Evolutionary conservation across 2,797 vertebrate species (phyloP), one percentile per base, ranked within the genome.

Genomic region (Cephalopachus bancanus): DNA sequence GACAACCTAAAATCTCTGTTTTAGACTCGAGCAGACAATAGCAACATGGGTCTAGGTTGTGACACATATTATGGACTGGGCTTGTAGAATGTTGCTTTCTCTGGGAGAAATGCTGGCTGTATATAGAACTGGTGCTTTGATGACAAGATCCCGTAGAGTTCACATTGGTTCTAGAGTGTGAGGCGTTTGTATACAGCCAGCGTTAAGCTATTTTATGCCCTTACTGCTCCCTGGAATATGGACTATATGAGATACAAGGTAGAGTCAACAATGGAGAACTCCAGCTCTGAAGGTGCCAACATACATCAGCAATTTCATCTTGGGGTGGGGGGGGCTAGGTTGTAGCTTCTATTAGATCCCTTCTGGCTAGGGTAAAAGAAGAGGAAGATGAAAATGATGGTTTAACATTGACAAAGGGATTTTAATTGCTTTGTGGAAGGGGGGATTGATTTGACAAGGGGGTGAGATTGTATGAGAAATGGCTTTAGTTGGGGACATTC

Each of bases 1-100:
- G 76, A 83, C 71, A 87, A 88, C 20, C 37, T 57, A 83, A 69
- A 59, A 89, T 89, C 89, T 95, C 92, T 65, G 71, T 64, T 53
- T 10, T 30, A 28, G 20, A 71, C 65, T 74, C 2, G 0, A 60
- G 62, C 74, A 26, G 59, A 84, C 24, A 69, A 55, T 2, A 74
- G 53, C 33, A 12, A 24, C 20, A 4, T 0, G n/a, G 74, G 51
- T 75, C 55, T 53, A 78, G 76, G 24, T 7, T 14, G n/a, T 74
- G 89, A 20, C 64, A 62, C 3, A 10, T 19, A 72, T 17, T 22
- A 79, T 1, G 33, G 8, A 16, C 0, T n/a, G 7, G 53, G 62
- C 44, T 86, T 28, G 10, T 0, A 44, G 53, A 85, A 57, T 0
- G 71, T 3, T 3, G 30, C 62, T 78, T 93, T 76, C 65, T 87